These are phyloP conservation scores for Novumbra hubbsi DNA, from an alignment of 2,797 vertebrate genomes.

Conservation along the genomic window DNA sequence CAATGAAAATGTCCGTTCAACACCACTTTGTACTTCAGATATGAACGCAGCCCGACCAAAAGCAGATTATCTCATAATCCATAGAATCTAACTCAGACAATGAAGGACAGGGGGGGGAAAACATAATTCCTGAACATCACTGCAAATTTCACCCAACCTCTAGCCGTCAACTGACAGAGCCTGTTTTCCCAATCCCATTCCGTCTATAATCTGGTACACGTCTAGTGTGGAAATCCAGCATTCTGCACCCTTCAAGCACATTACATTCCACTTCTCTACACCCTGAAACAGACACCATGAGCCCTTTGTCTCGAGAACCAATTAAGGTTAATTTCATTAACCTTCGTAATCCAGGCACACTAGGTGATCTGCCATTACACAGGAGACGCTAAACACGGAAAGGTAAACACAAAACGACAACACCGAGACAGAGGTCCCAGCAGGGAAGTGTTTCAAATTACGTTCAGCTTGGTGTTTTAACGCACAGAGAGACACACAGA, in stretches of 20 bases:
- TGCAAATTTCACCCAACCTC: not conserved
- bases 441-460: not conserved
- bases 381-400: slow-evolving; percentile 39
- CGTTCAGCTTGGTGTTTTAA: not conserved
- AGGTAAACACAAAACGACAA: slow-evolving; percentile 39
- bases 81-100: not conserved
- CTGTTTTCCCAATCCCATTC: not conserved
- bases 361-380: slow-evolving; percentile 53
- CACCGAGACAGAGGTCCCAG: slow-evolving; percentile 37
- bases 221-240: not conserved
- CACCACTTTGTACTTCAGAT: not conserved
- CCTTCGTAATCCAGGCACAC: slow-evolving; percentile 58
- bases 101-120: not conserved
- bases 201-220: not conserved
- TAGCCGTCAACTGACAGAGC: not conserved
- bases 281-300: slow-evolving; percentile 27
- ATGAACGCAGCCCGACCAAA: not conserved
- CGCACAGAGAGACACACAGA: slow-evolving; percentile 22
- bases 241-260: not conserved
- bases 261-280: slow-evolving; percentile 23
- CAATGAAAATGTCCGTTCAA: not conserved
- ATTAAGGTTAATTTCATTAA: slow-evolving; percentile 63
- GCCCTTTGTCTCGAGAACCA: slow-evolving; percentile 42
- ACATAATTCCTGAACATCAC: not conserved
- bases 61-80: slow-evolving; percentile 7